Conservation (phyloP, 2,113 vertebrate genomes). For the Microtus montanus region DNA sequence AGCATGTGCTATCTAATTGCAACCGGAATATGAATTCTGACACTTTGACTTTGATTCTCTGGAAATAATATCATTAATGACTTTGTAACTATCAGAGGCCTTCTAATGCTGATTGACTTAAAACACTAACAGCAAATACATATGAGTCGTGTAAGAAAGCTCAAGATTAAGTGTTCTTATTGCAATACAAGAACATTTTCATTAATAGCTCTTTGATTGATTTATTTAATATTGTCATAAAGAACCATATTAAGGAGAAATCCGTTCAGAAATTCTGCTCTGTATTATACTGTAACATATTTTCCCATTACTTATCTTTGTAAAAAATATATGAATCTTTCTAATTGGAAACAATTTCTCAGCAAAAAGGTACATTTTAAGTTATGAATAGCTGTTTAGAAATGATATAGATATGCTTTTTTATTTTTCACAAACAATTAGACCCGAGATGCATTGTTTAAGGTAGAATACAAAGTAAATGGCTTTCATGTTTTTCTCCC, state of each 20-base stretch:
- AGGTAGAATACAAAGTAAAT: not conserved
- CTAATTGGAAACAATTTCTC: constrained; percentile 46
- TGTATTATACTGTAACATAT: not conserved
- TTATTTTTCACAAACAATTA: not conserved
- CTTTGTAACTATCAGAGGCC: not conserved
- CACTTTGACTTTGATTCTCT: constrained; percentile 9
- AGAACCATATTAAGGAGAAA: constrained; percentile 9
- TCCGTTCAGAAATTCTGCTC: constrained; percentile 4
- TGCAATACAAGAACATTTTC: constrained; percentile 23
- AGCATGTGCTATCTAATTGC: not conserved
- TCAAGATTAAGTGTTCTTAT: not conserved
- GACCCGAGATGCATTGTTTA: not conserved
- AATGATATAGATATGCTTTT: not conserved
- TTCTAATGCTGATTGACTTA: constrained; percentile 17
- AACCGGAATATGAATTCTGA: not conserved
- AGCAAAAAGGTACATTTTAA: constrained; percentile 1
- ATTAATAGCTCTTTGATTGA: constrained; percentile 26
- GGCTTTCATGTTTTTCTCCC: no score
- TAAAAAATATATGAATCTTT: constrained; percentile 40
- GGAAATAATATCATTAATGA: constrained; percentile 44
- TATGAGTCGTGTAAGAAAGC: constrained; percentile 35
- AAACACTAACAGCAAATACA: constrained; percentile 28
- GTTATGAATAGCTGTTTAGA: not conserved
- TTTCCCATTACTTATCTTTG: constrained; percentile 22
- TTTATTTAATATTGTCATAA: not conserved